Conservation (phyloP, 64 coral and sea anemone genomes). For the Platygyra sinensis region DNA sequence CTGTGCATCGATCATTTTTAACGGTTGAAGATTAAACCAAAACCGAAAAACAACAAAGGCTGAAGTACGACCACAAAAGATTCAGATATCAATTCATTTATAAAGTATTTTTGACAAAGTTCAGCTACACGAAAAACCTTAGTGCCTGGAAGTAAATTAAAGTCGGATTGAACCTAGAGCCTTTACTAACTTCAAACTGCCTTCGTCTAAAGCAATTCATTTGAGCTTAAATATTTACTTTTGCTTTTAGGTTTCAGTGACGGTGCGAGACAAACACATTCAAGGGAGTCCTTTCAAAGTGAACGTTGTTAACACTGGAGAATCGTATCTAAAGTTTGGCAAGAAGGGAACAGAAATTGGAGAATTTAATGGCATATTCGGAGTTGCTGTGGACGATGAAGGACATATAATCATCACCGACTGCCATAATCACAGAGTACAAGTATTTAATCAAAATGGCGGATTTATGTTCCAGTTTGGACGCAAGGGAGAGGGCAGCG, state of each 20-base stretch:
- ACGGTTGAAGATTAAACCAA: no score
- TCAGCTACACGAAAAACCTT: no score
- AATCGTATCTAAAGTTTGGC: slow-evolving; percentile 91
- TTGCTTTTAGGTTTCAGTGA: slow-evolving; percentile 82
- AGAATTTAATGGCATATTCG: slow-evolving; percentile 99
- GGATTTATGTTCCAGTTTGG: slow-evolving; percentile 97
- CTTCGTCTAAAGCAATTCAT: no score
- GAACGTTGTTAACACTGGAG: slow-evolving; percentile 84
- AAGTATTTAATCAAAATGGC: slow-evolving; percentile 94
- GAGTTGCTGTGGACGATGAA: slow-evolving; percentile 96
- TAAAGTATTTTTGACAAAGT: no score
- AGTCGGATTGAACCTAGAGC: no score
- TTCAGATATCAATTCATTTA: no score
- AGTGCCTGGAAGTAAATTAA: no score
- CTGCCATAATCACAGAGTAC: slow-evolving; percentile 97
- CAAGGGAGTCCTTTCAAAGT: slow-evolving; percentile 99
- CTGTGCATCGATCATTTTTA: no score
- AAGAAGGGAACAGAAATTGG: slow-evolving; percentile 90
- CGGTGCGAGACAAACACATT: slow-evolving; percentile 96
- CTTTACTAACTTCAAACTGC: no score
- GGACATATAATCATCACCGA: slow-evolving; percentile 95
- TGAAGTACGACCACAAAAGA: no score
- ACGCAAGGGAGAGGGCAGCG: slow-evolving; percentile 96
- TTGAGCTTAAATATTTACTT: neutral
- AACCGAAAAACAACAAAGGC: no score